These are phyloP conservation scores for Zaprionus tsacasi DNA, from an alignment of 1,140 invertebrate species.

Conservation along the genomic window DNA sequence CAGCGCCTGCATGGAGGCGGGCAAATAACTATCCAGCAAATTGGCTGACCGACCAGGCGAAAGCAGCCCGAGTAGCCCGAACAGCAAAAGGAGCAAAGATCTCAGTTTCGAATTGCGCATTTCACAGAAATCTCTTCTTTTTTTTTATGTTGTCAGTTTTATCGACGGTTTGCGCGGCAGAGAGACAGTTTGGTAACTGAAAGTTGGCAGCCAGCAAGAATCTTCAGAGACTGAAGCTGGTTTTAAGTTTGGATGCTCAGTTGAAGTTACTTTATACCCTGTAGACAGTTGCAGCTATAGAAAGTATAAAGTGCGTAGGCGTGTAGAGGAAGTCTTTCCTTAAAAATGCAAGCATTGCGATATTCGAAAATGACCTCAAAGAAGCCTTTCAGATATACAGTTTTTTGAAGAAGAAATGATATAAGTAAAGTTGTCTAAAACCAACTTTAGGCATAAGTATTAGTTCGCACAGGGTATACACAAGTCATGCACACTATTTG, in stretches of 20 bases:
- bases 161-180: constrained; percentile 58
- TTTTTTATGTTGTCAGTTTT: constrained; percentile 9
- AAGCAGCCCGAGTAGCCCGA: constrained; percentile 37
- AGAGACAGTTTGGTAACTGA: constrained; percentile 66
- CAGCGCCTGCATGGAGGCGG: constrained; percentile 81
- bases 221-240: constrained; percentile 44
- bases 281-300: background rate
- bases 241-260: constrained; percentile 43
- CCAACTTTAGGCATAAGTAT: fast-evolving
- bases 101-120: constrained; percentile 53
- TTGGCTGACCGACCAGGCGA: constrained; percentile 54
- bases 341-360: background rate
- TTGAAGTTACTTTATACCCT: constrained; percentile 33
- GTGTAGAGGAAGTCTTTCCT: background rate
- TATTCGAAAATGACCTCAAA: background rate
- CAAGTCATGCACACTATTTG: background rate
- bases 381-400: background rate
- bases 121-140: constrained; percentile 18
- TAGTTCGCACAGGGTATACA: constrained; percentile 36
- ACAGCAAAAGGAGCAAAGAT: constrained; percentile 32
- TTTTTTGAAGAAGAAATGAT: background rate
- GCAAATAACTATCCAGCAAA: constrained; percentile 76
- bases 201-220: constrained; percentile 42
- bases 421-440: background rate
- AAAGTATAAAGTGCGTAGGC: background rate